Evolutionary conservation across 2,888 invertebrate species (phyloP), one percentile per base, ranked within the genome.

Genomic region (Phortica okadai): DNA sequence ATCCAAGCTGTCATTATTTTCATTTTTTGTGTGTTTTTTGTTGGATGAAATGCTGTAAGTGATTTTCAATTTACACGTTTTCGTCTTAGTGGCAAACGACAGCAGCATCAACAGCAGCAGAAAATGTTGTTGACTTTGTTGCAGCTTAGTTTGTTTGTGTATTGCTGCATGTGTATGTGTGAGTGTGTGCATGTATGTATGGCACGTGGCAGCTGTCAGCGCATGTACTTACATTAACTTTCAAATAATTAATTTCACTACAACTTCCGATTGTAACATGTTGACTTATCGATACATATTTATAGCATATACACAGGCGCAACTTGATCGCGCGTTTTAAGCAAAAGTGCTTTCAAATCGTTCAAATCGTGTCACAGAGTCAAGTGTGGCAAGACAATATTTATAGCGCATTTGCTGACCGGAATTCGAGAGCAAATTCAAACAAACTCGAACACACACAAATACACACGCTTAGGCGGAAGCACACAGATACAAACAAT

Each of bases 351-450:
- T 41, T 66, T 66, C 66, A 66, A 66, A 21, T 21, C 21, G 66
- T 66, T 66, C 66, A 66, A 45, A 69, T 21, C 69, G 25, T 69
- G 45, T 69, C 69, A 45, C 21, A 69, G 69, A 45, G 44, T 44
- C 69, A 69, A 69, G 10, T 50, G 14, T 50, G 45, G 69, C 69
- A 25, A 69, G 45, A 45, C 21, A 69, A 69, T 69, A 69, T 45
- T 16, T 69, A 16, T 69, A 21, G 56, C 56, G n/a, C 56, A 14
- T 16, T 16, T n/a, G 56, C 25, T 62, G 62, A 62, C 21, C 25
- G 21, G 21, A 16, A 62, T 21, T 25, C 25, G 11, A 62, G 21
- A 14, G 21, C 58, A 62, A 62, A 62, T 62, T 16, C 62, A 25
- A 25, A 21, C 50, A 50, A 50, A 6, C 10, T 11, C 14, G 50